Conservation (phyloP, 2,113 vertebrate species). For the Tragelaphus buxtoni region DNA sequence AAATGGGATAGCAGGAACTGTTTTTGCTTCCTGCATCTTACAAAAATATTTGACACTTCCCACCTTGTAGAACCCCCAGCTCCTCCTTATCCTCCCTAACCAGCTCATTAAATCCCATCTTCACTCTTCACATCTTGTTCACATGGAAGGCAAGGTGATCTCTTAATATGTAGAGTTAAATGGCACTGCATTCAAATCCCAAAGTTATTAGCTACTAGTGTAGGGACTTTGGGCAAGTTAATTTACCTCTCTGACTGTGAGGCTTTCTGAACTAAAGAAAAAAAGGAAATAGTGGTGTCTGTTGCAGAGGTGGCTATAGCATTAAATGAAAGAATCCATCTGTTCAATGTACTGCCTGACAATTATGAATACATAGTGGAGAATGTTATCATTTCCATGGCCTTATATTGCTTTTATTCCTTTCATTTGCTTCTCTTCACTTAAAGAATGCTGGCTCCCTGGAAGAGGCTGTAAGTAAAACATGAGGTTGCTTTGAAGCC, state of each 20-base stretch:
- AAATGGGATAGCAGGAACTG: neutral
- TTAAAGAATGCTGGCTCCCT: neutral
- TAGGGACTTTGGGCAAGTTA: neutral
- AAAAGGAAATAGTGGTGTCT: too few relatives aligned
- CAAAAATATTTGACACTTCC: fast-evolving
- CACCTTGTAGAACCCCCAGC: neutral
- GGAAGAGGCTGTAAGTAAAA: neutral
- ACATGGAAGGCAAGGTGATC: neutral
- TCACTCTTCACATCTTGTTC: neutral
- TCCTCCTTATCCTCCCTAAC: neutral
- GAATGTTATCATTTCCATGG: neutral
- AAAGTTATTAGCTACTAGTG: neutral
- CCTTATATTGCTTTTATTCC: neutral
- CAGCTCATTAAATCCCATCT: neutral
- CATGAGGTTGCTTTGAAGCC: neutral
- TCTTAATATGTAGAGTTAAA: neutral
- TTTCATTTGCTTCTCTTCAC: conserved; percentile 10
- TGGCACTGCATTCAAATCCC: neutral
- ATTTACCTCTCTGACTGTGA: neutral
- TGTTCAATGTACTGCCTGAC: neutral
- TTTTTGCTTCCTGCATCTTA: neutral
- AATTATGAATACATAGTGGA: neutral
- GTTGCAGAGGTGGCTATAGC: neutral
- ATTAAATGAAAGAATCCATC: neutral
- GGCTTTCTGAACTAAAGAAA: neutral